phyloP scores from a whole-genome alignment of 2,797 vertebrate genomes.

The Halcyon leucocephala region DNA sequence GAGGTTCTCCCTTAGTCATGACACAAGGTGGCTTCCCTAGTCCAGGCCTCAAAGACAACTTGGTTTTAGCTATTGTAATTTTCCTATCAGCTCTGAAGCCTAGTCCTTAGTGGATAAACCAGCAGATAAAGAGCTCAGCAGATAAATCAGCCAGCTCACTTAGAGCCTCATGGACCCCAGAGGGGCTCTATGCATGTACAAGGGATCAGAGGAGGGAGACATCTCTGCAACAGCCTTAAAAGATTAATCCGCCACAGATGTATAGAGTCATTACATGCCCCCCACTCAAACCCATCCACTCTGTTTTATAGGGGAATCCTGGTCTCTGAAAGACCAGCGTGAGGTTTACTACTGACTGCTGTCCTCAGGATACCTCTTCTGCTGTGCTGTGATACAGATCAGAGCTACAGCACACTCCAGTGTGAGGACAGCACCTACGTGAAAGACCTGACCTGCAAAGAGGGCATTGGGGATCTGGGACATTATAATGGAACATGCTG shows the following conservation, averaged over 20 bases:
- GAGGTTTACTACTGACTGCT: background rate
- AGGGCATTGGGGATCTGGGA: background rate
- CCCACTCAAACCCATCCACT: background rate
- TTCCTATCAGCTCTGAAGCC: background rate
- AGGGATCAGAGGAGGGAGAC: background rate
- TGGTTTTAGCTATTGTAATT: background rate
- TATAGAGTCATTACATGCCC: background rate
- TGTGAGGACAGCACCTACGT: background rate
- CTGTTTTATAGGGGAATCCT: background rate
- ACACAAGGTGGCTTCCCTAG: background rate
- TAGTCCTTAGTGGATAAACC: background rate
- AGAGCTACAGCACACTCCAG: background rate
- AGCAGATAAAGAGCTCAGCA: conserved; percentile 53
- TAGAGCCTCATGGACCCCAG: background rate
- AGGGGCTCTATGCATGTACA: rapidly evolving
- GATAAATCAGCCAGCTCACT: background rate
- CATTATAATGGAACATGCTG: background rate
- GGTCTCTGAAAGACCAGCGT: background rate
- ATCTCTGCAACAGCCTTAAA: background rate
- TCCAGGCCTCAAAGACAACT: background rate
- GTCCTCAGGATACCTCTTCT: background rate
- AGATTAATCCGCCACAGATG: background rate
- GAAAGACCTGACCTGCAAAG: background rate
- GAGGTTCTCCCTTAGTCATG: background rate
- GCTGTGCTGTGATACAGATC: background rate